Evolutionary conservation across 53 echinoderm and acorn worm genomes (phyloP).

Genomic region (Arbacia lixula): DNA sequence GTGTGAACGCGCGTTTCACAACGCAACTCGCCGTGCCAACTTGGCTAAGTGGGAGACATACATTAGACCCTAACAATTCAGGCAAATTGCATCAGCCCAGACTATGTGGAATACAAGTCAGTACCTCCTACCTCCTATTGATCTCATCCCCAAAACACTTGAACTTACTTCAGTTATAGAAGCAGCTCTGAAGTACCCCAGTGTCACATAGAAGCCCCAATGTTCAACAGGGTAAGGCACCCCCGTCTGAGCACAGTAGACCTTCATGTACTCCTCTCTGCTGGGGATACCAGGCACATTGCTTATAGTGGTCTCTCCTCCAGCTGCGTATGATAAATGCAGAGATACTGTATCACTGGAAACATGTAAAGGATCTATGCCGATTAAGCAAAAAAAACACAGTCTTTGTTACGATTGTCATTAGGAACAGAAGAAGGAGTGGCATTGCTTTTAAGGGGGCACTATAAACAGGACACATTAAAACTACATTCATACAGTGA

Average conservation of each 20-base stretch:
- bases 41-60: too few relatives aligned
- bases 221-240: slow-evolving; percentile 62
- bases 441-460: too few relatives aligned
- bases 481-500: too few relatives aligned
- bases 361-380: not conserved
- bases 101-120: too few relatives aligned
- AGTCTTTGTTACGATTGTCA: too few relatives aligned
- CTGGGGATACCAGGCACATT: slow-evolving; percentile 65
- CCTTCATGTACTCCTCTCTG: slow-evolving; percentile 61
- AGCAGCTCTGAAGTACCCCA: slow-evolving; percentile 79
- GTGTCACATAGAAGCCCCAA: slow-evolving; percentile 88
- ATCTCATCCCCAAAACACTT: not conserved
- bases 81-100: too few relatives aligned
- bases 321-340: not conserved
- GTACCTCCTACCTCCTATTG: too few relatives aligned
- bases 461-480: too few relatives aligned
- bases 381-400: not conserved
- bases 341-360: not conserved
- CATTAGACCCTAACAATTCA: too few relatives aligned
- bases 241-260: slow-evolving; percentile 65
- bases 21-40: too few relatives aligned
- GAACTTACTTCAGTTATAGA: slow-evolving; percentile 82
- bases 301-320: not conserved
- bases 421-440: too few relatives aligned
- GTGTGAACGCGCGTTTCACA: too few relatives aligned